A percentile compares a stretch with the other conserved stretches of the same genome.
Conservation (phyloP, 2,888 invertebrate species). For the Acanthococcus lagerstroemiae region DNA sequence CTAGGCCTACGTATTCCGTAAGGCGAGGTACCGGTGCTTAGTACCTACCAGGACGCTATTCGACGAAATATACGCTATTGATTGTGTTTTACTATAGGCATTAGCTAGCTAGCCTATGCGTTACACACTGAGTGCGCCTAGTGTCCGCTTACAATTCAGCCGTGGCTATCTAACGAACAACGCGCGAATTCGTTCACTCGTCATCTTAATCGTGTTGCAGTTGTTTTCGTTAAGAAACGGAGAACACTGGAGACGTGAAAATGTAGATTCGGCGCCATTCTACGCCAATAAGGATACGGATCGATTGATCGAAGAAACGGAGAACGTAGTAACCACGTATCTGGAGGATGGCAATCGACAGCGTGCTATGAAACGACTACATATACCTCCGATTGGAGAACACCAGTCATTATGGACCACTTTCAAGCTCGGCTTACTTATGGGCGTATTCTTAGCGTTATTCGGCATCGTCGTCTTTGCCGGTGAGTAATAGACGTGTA, state of each 20-base stretch:
- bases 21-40: too few relatives aligned
- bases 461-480: conserved; percentile 60
- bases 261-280: conserved; percentile 74
- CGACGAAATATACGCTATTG: too few relatives aligned
- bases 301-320: conserved; percentile 69
- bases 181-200: too few relatives aligned
- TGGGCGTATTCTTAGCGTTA: conserved; percentile 69
- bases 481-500: conserved; percentile 43
- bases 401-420: conserved; percentile 73
- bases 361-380: conserved; percentile 74
- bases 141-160: too few relatives aligned
- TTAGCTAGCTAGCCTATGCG: too few relatives aligned
- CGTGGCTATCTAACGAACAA: too few relatives aligned
- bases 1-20: too few relatives aligned
- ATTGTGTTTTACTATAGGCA: too few relatives aligned
- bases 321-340: conserved; percentile 57
- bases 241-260: conserved; percentile 64
- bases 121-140: too few relatives aligned
- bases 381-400: conserved; percentile 78
- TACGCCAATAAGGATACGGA: conserved; percentile 77
- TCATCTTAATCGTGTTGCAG: too few relatives aligned
- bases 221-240: conserved; percentile 58
- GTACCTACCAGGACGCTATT: too few relatives aligned
- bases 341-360: conserved; percentile 70
- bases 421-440: conserved; percentile 73